phyloP scores from a whole-genome alignment of 2,113 vertebrate species.

The Tautogolabrus adspersus region DNA sequence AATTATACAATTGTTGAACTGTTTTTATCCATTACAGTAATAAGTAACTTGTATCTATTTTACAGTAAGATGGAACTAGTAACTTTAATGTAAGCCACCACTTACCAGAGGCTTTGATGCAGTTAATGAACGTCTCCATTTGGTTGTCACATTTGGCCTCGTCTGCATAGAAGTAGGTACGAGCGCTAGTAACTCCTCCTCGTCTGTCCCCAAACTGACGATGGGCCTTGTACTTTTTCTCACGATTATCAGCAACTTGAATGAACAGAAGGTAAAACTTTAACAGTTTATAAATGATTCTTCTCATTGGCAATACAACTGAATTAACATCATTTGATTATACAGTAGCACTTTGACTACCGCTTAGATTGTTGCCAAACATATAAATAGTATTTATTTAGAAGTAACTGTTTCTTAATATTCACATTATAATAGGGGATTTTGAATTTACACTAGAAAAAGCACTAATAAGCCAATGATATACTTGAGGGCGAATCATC shows the following conservation, averaged over 20 bases:
- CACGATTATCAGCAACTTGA: constrained; percentile 80
- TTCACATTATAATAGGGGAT: neutral
- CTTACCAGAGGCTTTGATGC: constrained; percentile 91
- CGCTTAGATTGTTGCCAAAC: neutral
- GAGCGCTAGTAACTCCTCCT: constrained; percentile 82
- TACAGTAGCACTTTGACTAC: neutral
- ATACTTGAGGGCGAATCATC: neutral
- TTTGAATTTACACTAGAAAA: neutral
- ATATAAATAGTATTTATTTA: neutral
- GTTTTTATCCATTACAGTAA: neutral
- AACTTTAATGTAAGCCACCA: neutral
- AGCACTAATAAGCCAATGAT: neutral
- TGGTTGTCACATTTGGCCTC: constrained; percentile 94
- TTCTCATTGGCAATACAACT: neutral
- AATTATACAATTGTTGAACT: neutral
- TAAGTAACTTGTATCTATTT: neutral
- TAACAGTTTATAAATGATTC: neutral
- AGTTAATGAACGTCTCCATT: constrained; percentile 92
- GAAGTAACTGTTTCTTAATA: no score
- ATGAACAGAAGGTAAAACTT: neutral
- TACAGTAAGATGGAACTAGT: neutral
- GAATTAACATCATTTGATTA: neutral
- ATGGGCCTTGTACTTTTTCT: constrained; percentile 87
- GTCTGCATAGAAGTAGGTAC: constrained; percentile 89
- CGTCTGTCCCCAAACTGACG: constrained; percentile 84